A percentile compares a stretch with the other conserved stretches of the same genome.
phyloP scores from a whole-genome alignment of 1,140 invertebrate genomes.

The Cotesia chilonis region DNA sequence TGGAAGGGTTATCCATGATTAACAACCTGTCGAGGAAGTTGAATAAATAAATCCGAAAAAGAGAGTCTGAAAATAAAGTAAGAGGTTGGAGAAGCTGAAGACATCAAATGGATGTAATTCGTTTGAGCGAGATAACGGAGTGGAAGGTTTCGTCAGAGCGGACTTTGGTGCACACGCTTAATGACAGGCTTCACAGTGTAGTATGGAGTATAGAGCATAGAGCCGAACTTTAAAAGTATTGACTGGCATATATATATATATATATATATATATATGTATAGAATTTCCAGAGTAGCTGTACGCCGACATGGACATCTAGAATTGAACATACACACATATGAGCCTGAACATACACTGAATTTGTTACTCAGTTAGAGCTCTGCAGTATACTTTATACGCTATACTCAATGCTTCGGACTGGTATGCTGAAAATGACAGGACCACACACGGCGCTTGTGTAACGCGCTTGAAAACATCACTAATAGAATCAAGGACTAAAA shows the following conservation, averaged over 20 bases:
- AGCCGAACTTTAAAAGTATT: too few species aligned
- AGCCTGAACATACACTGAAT: too few species aligned
- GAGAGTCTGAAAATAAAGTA: too few species aligned
- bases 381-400: background rate
- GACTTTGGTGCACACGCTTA: background rate
- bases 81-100: too few species aligned
- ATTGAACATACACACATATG: conserved; percentile 18
- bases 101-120: too few species aligned
- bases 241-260: background rate
- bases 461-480: conserved; percentile 55
- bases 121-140: too few species aligned
- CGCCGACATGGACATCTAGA: background rate
- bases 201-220: too few species aligned
- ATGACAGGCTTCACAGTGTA: background rate
- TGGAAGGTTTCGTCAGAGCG: background rate
- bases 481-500: conserved; percentile 58
- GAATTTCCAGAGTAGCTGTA: conserved; percentile 19
- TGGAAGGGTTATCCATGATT: too few species aligned
- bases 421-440: conserved; percentile 50
- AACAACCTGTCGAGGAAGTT: too few species aligned
- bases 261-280: background rate
- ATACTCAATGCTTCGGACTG: conserved; percentile 22
- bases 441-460: conserved; percentile 52
- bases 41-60: too few species aligned
- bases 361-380: too few species aligned